Percentiles rank a stretch among this genome's conserved stretches.
Evolutionary conservation across 2,888 invertebrate genomes (phyloP).

Genomic region (Phalera bucephala): DNA sequence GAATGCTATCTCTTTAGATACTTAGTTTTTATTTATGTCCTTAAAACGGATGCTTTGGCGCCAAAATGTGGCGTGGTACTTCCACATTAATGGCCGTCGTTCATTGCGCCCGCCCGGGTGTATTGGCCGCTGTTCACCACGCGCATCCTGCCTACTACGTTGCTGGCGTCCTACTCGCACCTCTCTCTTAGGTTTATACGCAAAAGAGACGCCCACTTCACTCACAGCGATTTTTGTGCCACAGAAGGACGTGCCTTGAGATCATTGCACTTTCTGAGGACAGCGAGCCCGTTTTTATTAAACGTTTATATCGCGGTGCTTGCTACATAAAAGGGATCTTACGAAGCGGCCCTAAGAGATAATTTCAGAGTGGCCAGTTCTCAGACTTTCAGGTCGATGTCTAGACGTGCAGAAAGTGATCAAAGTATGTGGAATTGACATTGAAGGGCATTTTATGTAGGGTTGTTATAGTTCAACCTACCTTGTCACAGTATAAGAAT

Average conservation of each 20-base stretch:
- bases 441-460: conserved; percentile 62
- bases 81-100: conserved; percentile 72
- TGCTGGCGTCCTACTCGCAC: conserved; percentile 66
- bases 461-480: too few relatives aligned
- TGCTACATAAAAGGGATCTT: conserved; percentile 60
- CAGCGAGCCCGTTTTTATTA: conserved; percentile 74
- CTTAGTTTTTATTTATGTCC: too few relatives aligned
- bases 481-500: too few relatives aligned
- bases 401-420: conserved; percentile 75
- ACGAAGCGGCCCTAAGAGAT: conserved; percentile 52
- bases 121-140: conserved; percentile 77
- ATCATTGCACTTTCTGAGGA: conserved; percentile 83
- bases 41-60: conserved; percentile 58
- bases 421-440: conserved; percentile 55
- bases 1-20: too few relatives aligned
- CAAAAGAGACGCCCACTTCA: conserved; percentile 69
- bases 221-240: conserved; percentile 79
- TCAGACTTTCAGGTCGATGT: conserved; percentile 43
- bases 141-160: conserved; percentile 79
- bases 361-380: conserved; percentile 38
- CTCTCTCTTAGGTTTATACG: conserved; percentile 38
- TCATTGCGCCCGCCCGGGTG: conserved; percentile 80
- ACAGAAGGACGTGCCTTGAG: conserved; percentile 77
- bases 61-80: conserved; percentile 73
- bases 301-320: conserved; percentile 52